phyloP scores from a whole-genome alignment of 2,113 vertebrate species.

The Epinephelus lanceolatus region DNA sequence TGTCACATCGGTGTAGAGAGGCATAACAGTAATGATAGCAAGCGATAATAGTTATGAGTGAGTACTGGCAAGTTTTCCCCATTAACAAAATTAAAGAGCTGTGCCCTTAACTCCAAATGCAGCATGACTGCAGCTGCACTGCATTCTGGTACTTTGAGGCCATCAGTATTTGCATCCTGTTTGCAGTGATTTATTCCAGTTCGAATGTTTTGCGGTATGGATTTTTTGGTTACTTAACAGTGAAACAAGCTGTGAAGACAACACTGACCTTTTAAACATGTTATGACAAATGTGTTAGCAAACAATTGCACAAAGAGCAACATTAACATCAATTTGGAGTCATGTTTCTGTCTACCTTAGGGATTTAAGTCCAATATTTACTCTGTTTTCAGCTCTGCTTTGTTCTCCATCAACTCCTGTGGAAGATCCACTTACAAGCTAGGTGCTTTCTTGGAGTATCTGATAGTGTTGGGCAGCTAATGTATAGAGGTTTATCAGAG shows the following conservation, averaged over 20 bases:
- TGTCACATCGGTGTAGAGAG: conserved; percentile 17
- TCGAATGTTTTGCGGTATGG: not conserved
- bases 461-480: not conserved
- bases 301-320: not conserved
- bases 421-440: not conserved
- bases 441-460: no score
- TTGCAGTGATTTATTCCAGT: conserved; percentile 10
- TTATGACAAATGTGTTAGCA: not conserved
- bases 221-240: not conserved
- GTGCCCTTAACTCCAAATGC: conserved; percentile 16
- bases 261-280: not conserved
- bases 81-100: conserved; percentile 39
- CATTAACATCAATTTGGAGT: not conserved
- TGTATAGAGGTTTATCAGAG: not conserved
- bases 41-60: conserved; percentile 22
- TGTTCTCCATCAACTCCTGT: not conserved
- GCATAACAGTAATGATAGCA: conserved; percentile 17
- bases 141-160: conserved; percentile 15
- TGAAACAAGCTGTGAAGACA: not conserved
- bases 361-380: not conserved
- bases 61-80: conserved; percentile 26
- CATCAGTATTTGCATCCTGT: not conserved
- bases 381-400: not conserved
- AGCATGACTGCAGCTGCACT: conserved; percentile 20
- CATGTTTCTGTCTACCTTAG: not conserved